Evolutionary conservation across 2,113 vertebrate genomes (phyloP).

Genomic region (Microcebus tavaratra): DNA sequence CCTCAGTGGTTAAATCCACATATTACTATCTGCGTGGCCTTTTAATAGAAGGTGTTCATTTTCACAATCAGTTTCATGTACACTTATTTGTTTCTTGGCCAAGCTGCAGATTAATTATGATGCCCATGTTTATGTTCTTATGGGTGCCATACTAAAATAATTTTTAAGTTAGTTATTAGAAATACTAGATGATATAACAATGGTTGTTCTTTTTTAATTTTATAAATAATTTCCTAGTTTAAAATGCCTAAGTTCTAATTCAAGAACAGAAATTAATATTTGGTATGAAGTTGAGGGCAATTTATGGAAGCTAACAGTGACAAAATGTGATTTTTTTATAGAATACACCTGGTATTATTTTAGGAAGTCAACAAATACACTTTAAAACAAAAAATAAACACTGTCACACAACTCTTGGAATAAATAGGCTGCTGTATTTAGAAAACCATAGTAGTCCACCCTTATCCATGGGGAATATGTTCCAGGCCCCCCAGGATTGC

Average conservation of each 20-base stretch:
- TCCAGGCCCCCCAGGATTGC: background rate
- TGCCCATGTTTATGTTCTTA: slow-evolving; percentile 3
- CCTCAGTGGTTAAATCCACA: slow-evolving; percentile 55
- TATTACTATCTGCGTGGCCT: background rate
- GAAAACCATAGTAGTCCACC: background rate
- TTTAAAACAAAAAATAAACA: background rate
- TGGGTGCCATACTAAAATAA: slow-evolving; percentile 48
- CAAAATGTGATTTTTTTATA: background rate
- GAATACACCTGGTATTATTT: background rate
- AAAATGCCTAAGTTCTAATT: slow-evolving; percentile 49
- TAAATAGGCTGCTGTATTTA: background rate
- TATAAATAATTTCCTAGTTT: slow-evolving; percentile 40
- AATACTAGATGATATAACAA: slow-evolving; percentile 61
- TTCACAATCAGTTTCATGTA: slow-evolving; percentile 62
- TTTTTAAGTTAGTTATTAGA: slow-evolving; percentile 64
- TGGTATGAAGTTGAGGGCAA: background rate
- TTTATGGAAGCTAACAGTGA: background rate
- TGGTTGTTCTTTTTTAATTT: background rate
- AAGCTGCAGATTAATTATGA: slow-evolving; percentile 56
- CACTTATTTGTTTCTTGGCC: slow-evolving; percentile 59
- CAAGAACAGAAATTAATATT: slow-evolving; percentile 56
- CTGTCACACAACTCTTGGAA: background rate
- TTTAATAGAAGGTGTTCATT: slow-evolving; percentile 49
- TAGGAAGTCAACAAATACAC: slow-evolving; percentile 1
- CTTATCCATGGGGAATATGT: background rate